Evolutionary conservation across 92 coral and sea anemone genomes (phyloP), one percentile per base, ranked within the genome.

Genomic region (Parazoanthus swiftii): DNA sequence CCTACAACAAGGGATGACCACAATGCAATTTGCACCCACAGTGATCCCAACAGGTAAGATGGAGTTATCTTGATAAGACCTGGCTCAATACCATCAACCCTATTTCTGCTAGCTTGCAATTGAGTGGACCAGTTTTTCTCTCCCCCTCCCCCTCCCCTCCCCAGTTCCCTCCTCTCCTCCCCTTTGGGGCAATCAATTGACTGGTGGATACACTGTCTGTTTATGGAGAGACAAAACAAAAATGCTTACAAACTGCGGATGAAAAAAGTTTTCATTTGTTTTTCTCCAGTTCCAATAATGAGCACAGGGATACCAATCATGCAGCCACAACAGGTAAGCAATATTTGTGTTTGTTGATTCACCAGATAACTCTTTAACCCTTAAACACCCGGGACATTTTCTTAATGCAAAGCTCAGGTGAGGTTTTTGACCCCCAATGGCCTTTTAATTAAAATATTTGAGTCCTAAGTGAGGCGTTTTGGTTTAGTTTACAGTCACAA

Each of bases 11-110:
- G 91, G 94, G 6, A 79, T 95, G 25, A 91, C 92, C 18, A 92
- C 98, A 77, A 89, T 97, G 96, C 99, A 95, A 91, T 97, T 97
- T 77, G 89, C 98, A 9, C 95, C 98, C 43, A 91, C 93, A 21
- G 95, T 95, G 43, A 91, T 97, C 84, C 98, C 97, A 9, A 93
- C 98, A 79, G 93, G 99, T 97, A 89, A 79, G 98, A 50, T 46
- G 66, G 20, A 18, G 0, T 9, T 16, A 50, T 10, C 15, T 3
- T 33, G 37, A 7, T 73, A 20, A 13, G 14, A 5, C 25, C 26
- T 63, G n/a, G 26, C 59, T 20, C 59, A 54, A 2, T 54, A 54
- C 59, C 20, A 15, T 13, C 0, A 13, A 15, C 18, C 18, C 59
- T 29, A 29, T 29, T 29, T 29, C 0, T 29, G 33, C 33, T 0